A percentile compares a stretch with the other conserved stretches of the same genome.
These are phyloP conservation scores for Pandemis cinnamomeana DNA, from an alignment of 2,888 invertebrate species.

Conservation along the genomic window DNA sequence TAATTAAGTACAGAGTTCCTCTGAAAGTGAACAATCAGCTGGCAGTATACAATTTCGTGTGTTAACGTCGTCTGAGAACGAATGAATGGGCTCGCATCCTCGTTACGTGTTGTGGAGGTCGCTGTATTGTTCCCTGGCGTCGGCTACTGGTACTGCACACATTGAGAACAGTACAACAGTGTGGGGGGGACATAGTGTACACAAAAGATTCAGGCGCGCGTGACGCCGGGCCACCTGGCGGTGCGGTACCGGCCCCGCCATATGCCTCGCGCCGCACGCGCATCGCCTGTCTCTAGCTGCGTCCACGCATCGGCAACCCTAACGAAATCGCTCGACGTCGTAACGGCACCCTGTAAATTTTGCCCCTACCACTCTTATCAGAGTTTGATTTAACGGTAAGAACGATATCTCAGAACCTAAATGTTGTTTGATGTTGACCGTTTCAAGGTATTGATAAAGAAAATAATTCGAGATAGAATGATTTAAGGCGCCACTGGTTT, in stretches of 20 bases:
- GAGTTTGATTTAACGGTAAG: conserved; percentile 9
- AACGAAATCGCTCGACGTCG: conserved; percentile 41
- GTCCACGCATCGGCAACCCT: conserved; percentile 50
- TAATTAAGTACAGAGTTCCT: background rate
- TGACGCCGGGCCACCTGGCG: conserved; percentile 80
- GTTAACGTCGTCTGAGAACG: conserved; percentile 33
- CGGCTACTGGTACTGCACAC: conserved; percentile 59
- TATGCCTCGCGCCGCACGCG: conserved; percentile 66
- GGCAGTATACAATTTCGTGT: conserved; percentile 36
- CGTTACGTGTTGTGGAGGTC: conserved; percentile 53
- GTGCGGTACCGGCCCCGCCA: conserved; percentile 78
- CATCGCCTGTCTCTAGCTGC: conserved; percentile 27
- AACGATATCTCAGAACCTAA: background rate
- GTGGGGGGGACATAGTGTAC: conserved; percentile 49
- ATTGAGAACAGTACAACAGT: conserved; percentile 44
- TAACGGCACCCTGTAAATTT: conserved; percentile 12
- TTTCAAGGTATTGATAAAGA: conserved; percentile 11
- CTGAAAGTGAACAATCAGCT: conserved; percentile 39
- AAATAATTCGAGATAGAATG: background rate
- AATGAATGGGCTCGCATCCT: conserved; percentile 39
- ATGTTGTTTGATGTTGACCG: background rate
- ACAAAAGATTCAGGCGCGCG: conserved; percentile 83
- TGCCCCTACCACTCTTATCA: background rate
- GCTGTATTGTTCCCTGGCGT: conserved; percentile 62
- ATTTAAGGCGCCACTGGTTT: background rate